These are phyloP conservation scores for Pseudomyrmex cubaensis DNA, from an alignment of 1,140 invertebrate species.

Conservation along the genomic window DNA sequence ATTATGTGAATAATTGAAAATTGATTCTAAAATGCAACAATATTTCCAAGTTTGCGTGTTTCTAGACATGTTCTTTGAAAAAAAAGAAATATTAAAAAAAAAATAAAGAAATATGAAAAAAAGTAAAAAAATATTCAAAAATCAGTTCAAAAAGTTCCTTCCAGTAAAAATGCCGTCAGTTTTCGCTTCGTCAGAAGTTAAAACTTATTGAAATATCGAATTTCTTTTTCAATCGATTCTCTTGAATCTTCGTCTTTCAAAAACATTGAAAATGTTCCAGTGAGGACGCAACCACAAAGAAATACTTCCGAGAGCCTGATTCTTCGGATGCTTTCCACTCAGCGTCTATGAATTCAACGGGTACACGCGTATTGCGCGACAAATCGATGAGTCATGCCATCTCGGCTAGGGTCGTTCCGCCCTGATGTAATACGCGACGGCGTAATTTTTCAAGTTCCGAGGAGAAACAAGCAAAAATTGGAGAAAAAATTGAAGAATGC, in stretches of 20 bases:
- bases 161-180: neutral
- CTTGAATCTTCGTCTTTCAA: neutral
- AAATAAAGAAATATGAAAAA: too few relatives aligned
- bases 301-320: conserved; percentile 4
- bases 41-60: too few relatives aligned
- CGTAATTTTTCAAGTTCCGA: neutral
- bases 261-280: neutral
- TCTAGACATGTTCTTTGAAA: too few relatives aligned
- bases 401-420: neutral
- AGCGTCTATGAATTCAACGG: neutral
- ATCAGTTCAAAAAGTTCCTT: too few relatives aligned
- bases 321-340: conserved; percentile 4
- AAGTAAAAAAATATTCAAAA: too few relatives aligned
- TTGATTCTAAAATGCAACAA: too few relatives aligned
- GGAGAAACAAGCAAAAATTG: neutral
- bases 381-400: conserved; percentile 53
- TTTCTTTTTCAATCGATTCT: neutral
- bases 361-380: conserved; percentile 32
- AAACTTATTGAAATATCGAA: neutral
- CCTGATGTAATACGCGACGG: neutral
- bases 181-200: neutral
- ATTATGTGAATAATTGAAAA: too few relatives aligned
- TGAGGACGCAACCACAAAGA: neutral
- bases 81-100: too few relatives aligned
- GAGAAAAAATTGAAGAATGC: neutral